Base-by-base conservation (phyloP, 1,140 invertebrate species). In the Penaeus japonicus region DNA sequence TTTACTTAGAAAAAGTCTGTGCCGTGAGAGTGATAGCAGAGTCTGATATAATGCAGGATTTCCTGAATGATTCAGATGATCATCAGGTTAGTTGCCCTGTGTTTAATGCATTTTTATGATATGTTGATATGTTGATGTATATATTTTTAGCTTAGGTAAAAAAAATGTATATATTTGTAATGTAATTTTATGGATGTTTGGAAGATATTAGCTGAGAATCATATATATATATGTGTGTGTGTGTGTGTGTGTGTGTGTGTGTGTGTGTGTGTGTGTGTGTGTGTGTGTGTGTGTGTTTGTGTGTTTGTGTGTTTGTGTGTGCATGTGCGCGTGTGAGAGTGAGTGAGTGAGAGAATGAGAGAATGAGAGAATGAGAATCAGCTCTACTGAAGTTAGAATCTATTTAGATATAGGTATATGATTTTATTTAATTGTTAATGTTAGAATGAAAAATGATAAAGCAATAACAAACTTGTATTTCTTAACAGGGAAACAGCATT, bases 1-100 rank as follows among this genome's bases (percentile, higher is more conserved):
- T 98, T 92, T 99, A 99, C 94, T 94, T 99, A 92, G 99, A 99
- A 93, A 98, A 99, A 94, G 97, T 99, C 0, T 99, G 98, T 93
- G 98, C 99, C 12, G 97, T 99, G 3, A 94, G 98, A 75, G 98
- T 99, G 1, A 99, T 99, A 91, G 98, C 98, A 0, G 99, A 99
- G 92, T 97, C 96, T 91, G 98, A 99, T 91, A 95, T 98, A 1
- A 97, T 99, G 93, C 98, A 99, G 93, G 98, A 99, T 92, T 99
- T 99, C 93, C 94, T 99, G 0, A 98, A 97, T 0, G 97, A 99
- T 91, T 95, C 96, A 18, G 97, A 98, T 91, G 96, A 98, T 92
- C 97, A 95, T 91, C 93, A 93, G 92, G 94, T 95, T 92, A 92
- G 91, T 89, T 65, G 22, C 5, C 24, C 54, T 15, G 0, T 85